Evolutionary conservation across 2,113 vertebrate species (phyloP), one percentile per base, ranked within the genome.

Genomic region (Sminthopsis crassicaudata): DNA sequence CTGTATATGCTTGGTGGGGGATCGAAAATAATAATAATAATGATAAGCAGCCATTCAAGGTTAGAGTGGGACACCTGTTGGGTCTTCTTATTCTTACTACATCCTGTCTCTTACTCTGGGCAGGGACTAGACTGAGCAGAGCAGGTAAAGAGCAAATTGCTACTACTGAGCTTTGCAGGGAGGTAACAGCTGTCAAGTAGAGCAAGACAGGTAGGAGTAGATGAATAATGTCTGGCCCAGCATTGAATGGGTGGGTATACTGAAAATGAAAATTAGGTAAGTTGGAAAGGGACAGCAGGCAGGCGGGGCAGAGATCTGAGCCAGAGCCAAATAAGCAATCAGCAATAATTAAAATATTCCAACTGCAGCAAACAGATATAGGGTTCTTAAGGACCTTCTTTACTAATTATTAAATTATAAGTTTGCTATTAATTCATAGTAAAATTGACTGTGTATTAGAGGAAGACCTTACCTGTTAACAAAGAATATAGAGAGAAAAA

Each of bases 141-240:
- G 95, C 96, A 97, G 97, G 93, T 97, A 93, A 94, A 94, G 84
- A 91, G 51, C 9, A 76, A 48, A 46, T 97, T 46, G 30, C 42
- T 0, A 52, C 55, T 23, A 25, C 55, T 23, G 54, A 42, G 91
- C 6, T 84, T n/a, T 67, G 94, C 92, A 46, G 90, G 1, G 10
- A 90, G 14, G 22, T 55, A 95, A 95, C 96, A 98, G 97, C 97
- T 97, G 97, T 0, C 7, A 53, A 91, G 97, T 96, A 84, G 53
- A 0, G 0, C 0, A 8, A 90, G 97, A 96, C 96, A 93, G 96
- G 93, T 7, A 57, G 90, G 8, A 0, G 46, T 90, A 46, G 90
- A 91, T 48, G 0, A 14, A 53, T 93, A 89, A 96, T 91, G 93
- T 92, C 89, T 92, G 91, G 53, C 67, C 0, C 24, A 96, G 55